A percentile compares a stretch with the other conserved stretches of the same genome.
Conservation (phyloP, 2,797 vertebrate genomes). For the Gouania willdenowi region DNA sequence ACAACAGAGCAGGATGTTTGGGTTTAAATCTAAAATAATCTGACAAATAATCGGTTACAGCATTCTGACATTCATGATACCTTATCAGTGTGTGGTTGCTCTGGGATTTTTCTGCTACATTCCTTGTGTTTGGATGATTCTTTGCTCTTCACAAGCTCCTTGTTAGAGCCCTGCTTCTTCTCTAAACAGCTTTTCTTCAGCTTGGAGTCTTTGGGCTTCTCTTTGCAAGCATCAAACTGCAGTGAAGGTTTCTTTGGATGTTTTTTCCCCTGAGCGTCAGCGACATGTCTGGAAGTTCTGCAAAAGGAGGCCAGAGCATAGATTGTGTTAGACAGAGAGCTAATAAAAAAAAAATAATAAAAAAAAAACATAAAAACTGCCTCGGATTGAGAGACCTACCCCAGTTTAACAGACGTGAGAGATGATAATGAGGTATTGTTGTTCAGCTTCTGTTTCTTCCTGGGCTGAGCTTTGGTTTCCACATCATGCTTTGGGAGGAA, state of each 20-base stretch:
- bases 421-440: conserved; percentile 68
- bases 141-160: conserved; percentile 41
- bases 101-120: conserved; percentile 58
- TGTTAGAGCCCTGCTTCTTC: conserved; percentile 28
- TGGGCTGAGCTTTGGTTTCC: conserved; percentile 60
- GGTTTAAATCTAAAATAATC: too few species aligned
- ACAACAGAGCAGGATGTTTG: background rate
- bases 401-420: conserved; percentile 63
- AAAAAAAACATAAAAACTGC: background rate
- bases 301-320: conserved; percentile 1
- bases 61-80: too few species aligned
- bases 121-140: conserved; percentile 75
- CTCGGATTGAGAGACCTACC: conserved; percentile 74
- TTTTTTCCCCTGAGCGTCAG: conserved; percentile 63
- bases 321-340: background rate
- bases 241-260: conserved; percentile 47
- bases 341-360: too few species aligned
- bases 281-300: conserved; percentile 53
- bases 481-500: conserved; percentile 68
- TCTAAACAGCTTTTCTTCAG: conserved; percentile 43
- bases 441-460: conserved; percentile 81
- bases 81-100: conserved; percentile 58
- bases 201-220: conserved; percentile 27
- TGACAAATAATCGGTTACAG: too few species aligned
- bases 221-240: conserved; percentile 19